phyloP scores from a whole-genome alignment of 2,888 invertebrate species.

The Caenorhabditis sinica region DNA sequence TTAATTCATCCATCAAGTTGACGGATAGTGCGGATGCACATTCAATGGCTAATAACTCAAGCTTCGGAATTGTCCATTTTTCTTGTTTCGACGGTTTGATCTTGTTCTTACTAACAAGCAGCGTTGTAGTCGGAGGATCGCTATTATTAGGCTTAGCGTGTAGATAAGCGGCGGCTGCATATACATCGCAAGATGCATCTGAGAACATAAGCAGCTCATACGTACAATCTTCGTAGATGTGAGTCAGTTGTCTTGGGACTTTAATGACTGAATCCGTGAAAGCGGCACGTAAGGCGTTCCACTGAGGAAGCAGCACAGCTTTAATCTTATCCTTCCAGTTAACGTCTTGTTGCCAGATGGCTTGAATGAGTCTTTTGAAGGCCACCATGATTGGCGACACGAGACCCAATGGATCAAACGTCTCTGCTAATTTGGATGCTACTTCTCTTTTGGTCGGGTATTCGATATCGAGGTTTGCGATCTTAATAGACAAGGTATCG shows the following conservation, averaged over 20 bases:
- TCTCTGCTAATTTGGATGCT: conserved; percentile 17
- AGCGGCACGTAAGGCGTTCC: background rate
- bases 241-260: background rate
- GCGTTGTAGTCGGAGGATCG: background rate
- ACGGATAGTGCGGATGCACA: background rate
- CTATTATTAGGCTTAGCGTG: background rate
- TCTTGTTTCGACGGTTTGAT: conserved; percentile 4
- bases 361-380: background rate
- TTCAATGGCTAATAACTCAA: conserved; percentile 12
- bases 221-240: background rate
- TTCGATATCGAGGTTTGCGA: background rate
- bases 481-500: conserved; percentile 7
- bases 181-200: conserved; percentile 7
- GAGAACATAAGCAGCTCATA: background rate
- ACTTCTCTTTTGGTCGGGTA: conserved; percentile 18
- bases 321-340: conserved; percentile 20
- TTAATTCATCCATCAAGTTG: background rate
- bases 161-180: background rate
- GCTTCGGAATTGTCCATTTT: conserved; percentile 11
- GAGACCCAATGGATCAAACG: no score
- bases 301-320: background rate
- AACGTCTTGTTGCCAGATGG: background rate
- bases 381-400: background rate
- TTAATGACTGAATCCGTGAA: background rate
- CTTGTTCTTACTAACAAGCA: background rate